phyloP scores from a whole-genome alignment of 2,888 invertebrate genomes.

The Sarcophaga carnaria region DNA sequence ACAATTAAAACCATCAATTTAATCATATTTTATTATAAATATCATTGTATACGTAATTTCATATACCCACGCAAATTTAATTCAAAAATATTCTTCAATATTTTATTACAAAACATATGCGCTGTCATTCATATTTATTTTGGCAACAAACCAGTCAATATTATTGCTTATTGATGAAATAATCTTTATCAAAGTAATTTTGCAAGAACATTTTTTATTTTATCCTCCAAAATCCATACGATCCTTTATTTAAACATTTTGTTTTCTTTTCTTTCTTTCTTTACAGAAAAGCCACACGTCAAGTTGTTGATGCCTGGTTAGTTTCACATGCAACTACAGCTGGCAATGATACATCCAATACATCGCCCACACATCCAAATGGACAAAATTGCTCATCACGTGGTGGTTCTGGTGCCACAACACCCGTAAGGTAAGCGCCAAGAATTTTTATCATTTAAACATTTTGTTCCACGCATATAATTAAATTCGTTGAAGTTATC shows the following conservation, averaged over 20 bases:
- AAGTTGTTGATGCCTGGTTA: conserved; percentile 96
- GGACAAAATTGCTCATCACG: conserved; percentile 84
- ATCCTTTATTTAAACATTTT: conserved; percentile 27
- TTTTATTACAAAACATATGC: background rate
- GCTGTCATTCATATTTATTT: background rate
- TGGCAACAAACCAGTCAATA: no score
- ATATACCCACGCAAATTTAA: no score
- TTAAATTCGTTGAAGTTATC: no score
- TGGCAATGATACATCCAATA: conserved; percentile 80
- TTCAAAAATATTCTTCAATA: background rate
- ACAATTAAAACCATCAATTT: no score
- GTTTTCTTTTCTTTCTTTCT: conserved; percentile 21
- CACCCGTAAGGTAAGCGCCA: conserved; percentile 89
- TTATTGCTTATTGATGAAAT: no score
- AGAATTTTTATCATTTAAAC: no score
- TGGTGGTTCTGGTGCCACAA: conserved; percentile 93
- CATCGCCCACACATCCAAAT: conserved; percentile 83
- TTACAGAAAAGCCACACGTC: conserved; percentile 93
- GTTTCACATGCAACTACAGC: conserved; percentile 91
- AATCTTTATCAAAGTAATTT: no score
- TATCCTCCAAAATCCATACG: no score
- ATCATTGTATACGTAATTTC: no score
- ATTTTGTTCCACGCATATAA: no score
- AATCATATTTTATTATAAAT: no score
- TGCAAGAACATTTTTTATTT: no score